Conservation (phyloP, 1,140 invertebrate genomes). For the Drosophila grimshawi region DNA sequence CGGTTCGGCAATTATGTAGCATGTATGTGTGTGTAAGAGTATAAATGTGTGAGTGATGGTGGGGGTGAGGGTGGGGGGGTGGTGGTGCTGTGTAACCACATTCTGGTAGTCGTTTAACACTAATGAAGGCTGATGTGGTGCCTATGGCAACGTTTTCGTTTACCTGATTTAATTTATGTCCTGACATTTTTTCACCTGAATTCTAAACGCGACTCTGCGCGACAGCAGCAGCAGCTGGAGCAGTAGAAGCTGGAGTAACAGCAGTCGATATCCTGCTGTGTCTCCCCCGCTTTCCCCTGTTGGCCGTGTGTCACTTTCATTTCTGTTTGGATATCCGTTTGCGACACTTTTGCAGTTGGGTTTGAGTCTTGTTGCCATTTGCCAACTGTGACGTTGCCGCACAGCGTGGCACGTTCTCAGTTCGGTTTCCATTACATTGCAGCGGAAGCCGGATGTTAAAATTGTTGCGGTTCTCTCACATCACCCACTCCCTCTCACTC, state of each 20-base stretch:
- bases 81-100: conserved; percentile 15
- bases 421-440: conserved; percentile 75
- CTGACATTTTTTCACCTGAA: conserved; percentile 45
- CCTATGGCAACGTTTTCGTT: conserved; percentile 26
- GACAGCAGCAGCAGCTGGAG: background rate
- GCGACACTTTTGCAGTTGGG: conserved; percentile 49
- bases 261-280: conserved; percentile 41
- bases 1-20: conserved; percentile 59
- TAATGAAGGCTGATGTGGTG: conserved; percentile 45
- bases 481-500: conserved; percentile 4
- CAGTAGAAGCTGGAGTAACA: background rate
- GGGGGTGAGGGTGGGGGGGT: background rate
- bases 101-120: conserved; percentile 48
- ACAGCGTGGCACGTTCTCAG: conserved; percentile 52
- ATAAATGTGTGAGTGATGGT: background rate
- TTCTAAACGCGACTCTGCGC: conserved; percentile 19
- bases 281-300: conserved; percentile 8
- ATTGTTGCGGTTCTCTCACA: conserved; percentile 64
- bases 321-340: conserved; percentile 70
- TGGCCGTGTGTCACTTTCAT: conserved; percentile 67
- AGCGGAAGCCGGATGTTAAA: conserved; percentile 76
- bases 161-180: conserved; percentile 49
- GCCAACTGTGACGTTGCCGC: conserved; percentile 59
- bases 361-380: conserved; percentile 43
- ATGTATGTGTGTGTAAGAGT: conserved; percentile 20